Conservation (phyloP, 2,113 vertebrate genomes). For the Eudyptes chrysolophus region DNA sequence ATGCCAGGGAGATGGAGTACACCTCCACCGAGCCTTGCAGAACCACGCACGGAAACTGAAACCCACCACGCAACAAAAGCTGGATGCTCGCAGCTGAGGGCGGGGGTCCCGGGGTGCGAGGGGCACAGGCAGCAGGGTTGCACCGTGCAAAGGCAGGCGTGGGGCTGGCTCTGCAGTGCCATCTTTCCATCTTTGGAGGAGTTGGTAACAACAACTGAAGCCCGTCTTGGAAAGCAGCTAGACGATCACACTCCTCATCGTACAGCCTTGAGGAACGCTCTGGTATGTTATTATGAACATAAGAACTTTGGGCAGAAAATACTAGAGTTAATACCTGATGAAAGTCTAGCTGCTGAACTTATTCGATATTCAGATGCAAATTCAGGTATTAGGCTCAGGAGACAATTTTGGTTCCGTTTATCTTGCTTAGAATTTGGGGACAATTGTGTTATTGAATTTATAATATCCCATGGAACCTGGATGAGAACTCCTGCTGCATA, state of each 20-base stretch:
- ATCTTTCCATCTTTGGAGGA: neutral
- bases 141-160: neutral
- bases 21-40: neutral
- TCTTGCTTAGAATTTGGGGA: neutral
- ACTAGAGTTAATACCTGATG: neutral
- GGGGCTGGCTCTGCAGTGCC: neutral
- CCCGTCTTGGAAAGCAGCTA: neutral
- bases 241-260: fast-evolving
- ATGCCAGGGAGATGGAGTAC: neutral
- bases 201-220: neutral
- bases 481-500: neutral
- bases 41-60: neutral
- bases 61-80: neutral
- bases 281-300: no score
- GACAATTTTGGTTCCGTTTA: neutral
- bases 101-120: neutral
- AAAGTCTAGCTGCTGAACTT: neutral
- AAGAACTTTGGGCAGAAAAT: neutral
- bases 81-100: neutral
- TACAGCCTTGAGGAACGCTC: neutral
- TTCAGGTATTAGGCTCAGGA: neutral
- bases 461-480: neutral
- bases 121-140: neutral
- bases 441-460: neutral
- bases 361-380: neutral